phyloP scores from a whole-genome alignment of 2,113 vertebrate genomes.

The Hemiscyllium ocellatum region DNA sequence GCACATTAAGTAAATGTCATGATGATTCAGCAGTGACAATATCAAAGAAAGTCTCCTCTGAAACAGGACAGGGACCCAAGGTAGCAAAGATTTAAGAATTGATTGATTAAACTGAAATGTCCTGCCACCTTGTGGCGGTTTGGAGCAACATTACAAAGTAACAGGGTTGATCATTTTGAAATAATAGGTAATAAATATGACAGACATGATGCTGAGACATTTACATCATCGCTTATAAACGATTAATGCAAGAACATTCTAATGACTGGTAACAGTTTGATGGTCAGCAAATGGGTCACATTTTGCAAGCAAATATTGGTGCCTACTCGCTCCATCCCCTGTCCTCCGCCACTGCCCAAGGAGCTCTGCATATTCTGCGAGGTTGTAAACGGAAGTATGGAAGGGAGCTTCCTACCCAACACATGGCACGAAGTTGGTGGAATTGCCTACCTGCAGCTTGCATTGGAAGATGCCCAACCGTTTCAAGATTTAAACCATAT shows the following conservation, averaged over 20 bases:
- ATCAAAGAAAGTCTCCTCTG: neutral
- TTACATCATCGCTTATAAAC: neutral
- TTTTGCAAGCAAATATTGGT: neutral
- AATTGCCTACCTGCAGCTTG: neutral
- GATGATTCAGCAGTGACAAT: neutral
- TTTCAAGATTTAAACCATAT: neutral
- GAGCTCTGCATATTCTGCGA: neutral
- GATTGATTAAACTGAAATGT: neutral
- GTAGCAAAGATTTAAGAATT: neutral
- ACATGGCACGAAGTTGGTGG: neutral
- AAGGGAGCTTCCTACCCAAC: neutral
- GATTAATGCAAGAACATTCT: neutral
- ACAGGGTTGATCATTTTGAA: neutral
- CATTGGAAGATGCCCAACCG: neutral
- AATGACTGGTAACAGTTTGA: neutral
- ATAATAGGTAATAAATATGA: neutral
- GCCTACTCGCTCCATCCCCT: neutral
- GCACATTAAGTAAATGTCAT: neutral
- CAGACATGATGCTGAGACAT: neutral
- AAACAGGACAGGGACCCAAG: neutral
- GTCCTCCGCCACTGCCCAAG: neutral
- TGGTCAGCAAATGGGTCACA: neutral
- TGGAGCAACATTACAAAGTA: neutral
- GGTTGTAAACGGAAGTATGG: neutral
- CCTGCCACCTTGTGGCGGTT: neutral